Conservation (phyloP, 2,113 vertebrate species). For the Oncorhynchus keta region DNA sequence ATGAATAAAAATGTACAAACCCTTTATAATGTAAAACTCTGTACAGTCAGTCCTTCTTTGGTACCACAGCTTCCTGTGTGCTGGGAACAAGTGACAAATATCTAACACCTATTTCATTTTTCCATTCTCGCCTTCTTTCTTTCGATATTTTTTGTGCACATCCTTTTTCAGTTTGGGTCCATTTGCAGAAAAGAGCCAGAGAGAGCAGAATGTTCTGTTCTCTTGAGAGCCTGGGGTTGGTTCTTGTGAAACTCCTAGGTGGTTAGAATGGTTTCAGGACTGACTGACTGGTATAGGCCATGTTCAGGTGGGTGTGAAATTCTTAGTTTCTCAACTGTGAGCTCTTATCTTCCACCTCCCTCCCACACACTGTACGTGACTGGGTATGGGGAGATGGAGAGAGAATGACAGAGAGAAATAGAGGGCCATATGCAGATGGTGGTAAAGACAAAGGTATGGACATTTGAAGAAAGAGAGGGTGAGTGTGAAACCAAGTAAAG, state of each 20-base stretch:
- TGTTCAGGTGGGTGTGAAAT: constrained; percentile 25
- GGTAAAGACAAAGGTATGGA: neutral
- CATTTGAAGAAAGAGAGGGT: neutral
- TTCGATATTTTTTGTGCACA: neutral
- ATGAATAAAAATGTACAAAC: no score
- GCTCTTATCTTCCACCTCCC: no score
- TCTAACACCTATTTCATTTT: no score
- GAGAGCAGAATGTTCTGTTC: neutral
- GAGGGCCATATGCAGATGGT: neutral
- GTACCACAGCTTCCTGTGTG: no score
- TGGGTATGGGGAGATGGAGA: neutral
- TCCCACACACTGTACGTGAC: no score
- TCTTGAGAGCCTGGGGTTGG: neutral
- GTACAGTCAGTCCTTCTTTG: no score
- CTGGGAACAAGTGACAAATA: no score
- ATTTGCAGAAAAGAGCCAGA: neutral
- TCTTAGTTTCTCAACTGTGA: constrained; percentile 45
- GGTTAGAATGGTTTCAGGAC: neutral
- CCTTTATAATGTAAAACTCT: no score
- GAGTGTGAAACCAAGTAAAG: neutral
- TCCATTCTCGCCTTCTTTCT: neutral
- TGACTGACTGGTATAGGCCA: neutral
- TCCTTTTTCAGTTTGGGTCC: neutral
- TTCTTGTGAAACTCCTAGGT: neutral
- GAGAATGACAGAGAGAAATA: neutral